Conservation (phyloP, 2,797 vertebrate genomes). For the Pitangus sulphuratus region DNA sequence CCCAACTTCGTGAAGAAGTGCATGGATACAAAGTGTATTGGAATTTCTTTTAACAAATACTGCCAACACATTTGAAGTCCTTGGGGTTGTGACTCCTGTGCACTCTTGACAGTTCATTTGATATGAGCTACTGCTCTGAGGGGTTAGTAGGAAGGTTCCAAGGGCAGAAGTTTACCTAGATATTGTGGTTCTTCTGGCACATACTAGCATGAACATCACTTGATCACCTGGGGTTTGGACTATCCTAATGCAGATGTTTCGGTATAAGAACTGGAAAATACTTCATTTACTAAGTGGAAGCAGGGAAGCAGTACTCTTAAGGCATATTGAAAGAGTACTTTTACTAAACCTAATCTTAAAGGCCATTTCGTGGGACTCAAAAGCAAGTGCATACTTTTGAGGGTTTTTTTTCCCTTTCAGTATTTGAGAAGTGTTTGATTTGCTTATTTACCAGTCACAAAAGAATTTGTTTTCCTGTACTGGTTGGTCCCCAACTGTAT, state of each 20-base stretch:
- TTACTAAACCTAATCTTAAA: not conserved
- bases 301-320: not conserved
- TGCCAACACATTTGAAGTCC: not conserved
- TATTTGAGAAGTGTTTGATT: not conserved
- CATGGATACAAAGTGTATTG: not conserved
- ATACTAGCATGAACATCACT: not conserved
- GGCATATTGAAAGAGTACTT: not conserved
- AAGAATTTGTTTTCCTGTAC: not conserved
- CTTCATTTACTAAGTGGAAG: not conserved
- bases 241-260: not conserved
- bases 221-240: not conserved
- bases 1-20: not conserved
- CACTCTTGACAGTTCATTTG: not conserved
- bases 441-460: not conserved
- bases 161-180: not conserved
- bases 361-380: not conserved
- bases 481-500: not conserved
- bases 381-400: not conserved
- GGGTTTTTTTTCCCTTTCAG: not conserved
- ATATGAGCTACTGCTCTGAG: not conserved
- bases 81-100: not conserved
- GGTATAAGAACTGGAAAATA: not conserved
- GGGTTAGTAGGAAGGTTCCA: not conserved
- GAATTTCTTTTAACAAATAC: not conserved
- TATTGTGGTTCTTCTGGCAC: not conserved